Percentiles rank a stretch among this genome's conserved stretches.
These are phyloP conservation scores for Drosophila mayaguana DNA, from an alignment of 2,888 invertebrate genomes.

Conservation along the genomic window DNA sequence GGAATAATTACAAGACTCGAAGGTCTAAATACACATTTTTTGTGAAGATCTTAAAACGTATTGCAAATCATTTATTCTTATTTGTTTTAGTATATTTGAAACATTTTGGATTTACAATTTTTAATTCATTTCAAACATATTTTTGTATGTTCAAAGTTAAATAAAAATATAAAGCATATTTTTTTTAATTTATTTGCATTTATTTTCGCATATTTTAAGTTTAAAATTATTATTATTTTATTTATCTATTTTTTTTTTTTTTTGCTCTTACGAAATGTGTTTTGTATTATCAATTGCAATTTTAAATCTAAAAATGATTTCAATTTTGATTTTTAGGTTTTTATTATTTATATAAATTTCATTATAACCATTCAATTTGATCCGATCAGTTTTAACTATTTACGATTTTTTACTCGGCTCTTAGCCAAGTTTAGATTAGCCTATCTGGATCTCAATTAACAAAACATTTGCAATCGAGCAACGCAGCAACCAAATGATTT, in stretches of 20 bases:
- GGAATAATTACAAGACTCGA: not conserved
- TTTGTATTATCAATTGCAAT: no score
- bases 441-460: slow-evolving; percentile 34
- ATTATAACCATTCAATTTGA: not conserved
- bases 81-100: not conserved
- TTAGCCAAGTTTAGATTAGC: not conserved
- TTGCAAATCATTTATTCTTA: not conserved
- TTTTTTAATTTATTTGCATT: no score
- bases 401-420: not conserved
- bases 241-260: not conserved
- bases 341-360: not conserved
- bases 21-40: not conserved
- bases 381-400: not conserved
- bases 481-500: slow-evolving; percentile 28
- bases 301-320: no score
- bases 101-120: no score
- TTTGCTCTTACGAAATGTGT: no score
- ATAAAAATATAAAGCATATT: no score
- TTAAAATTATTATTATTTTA: not conserved
- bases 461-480: slow-evolving; percentile 24
- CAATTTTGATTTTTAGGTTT: no score
- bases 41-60: not conserved
- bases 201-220: no score
- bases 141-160: no score
- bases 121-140: no score